These are phyloP conservation scores for Ectemnius cavifrons DNA, from an alignment of 2,888 invertebrate genomes.

Conservation along the genomic window DNA sequence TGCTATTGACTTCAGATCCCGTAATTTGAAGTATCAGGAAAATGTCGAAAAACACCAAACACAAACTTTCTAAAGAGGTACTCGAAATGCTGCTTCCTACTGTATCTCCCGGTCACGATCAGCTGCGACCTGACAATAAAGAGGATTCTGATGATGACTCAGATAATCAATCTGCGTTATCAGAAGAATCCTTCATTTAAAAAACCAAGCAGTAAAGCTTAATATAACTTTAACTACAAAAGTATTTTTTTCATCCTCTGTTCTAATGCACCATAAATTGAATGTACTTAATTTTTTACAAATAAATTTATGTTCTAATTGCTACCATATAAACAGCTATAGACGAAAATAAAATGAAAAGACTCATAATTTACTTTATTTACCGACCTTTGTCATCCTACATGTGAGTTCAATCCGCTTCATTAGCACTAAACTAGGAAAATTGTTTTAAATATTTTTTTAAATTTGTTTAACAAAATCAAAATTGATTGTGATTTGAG, in stretches of 20 bases:
- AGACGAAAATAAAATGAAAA: background rate
- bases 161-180: background rate
- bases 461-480: background rate
- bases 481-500: background rate
- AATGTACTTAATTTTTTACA: background rate
- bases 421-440: no score
- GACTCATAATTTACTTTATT: background rate
- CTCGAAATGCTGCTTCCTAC: conserved; percentile 1
- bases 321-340: no score
- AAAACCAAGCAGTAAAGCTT: background rate
- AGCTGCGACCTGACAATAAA: background rate
- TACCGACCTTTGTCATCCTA: background rate
- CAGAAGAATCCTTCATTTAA: background rate
- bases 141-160: background rate
- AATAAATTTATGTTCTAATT: background rate
- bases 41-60: background rate
- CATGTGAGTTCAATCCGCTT: background rate
- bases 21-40: background rate
- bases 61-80: background rate
- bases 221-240: no score
- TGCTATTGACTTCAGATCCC: background rate
- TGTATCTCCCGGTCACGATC: background rate
- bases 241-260: no score
- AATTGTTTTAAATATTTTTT: background rate
- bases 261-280: no score